Conservation (phyloP, 2,888 invertebrate species). For the Luperina testacea region DNA sequence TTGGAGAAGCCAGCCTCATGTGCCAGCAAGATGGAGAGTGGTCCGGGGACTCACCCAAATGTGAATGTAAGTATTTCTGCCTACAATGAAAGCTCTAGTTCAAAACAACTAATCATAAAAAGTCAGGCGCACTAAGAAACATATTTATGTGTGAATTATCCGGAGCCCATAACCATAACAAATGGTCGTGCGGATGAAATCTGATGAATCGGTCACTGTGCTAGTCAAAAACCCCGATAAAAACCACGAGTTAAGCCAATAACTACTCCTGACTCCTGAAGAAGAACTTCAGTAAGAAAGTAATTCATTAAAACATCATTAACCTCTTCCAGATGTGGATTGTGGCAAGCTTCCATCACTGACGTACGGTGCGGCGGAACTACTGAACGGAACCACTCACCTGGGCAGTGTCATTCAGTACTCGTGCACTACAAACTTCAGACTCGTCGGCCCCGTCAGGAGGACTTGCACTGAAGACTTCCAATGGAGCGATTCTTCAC, state of each 20-base stretch:
- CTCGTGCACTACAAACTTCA: slow-evolving; percentile 94
- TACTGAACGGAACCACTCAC: slow-evolving; percentile 94
- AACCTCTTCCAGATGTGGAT: slow-evolving; percentile 92
- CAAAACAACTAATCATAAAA: background rate
- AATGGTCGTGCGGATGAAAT: background rate
- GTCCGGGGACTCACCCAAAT: slow-evolving; percentile 95
- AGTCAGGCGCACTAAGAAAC: background rate
- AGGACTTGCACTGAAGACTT: slow-evolving; percentile 93
- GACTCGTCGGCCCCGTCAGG: slow-evolving; percentile 93
- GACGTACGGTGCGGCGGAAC: slow-evolving; percentile 94
- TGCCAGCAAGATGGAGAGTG: slow-evolving; percentile 95
- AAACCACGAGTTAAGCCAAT: background rate
- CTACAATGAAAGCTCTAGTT: background rate
- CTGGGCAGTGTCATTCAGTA: slow-evolving; percentile 95
- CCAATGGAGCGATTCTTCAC: slow-evolving; percentile 95
- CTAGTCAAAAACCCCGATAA: background rate
- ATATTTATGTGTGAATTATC: background rate
- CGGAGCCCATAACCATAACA: too few relatives aligned
- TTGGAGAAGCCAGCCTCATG: slow-evolving; percentile 92
- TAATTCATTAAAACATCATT: background rate
- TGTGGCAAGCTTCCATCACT: slow-evolving; percentile 96
- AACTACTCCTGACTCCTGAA: background rate
- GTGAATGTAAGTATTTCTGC: slow-evolving; percentile 93
- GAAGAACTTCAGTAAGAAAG: background rate
- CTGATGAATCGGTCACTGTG: background rate